Evolutionary conservation across 2,888 invertebrate species (phyloP).

Genomic region (Malachius bipustulatus): DNA sequence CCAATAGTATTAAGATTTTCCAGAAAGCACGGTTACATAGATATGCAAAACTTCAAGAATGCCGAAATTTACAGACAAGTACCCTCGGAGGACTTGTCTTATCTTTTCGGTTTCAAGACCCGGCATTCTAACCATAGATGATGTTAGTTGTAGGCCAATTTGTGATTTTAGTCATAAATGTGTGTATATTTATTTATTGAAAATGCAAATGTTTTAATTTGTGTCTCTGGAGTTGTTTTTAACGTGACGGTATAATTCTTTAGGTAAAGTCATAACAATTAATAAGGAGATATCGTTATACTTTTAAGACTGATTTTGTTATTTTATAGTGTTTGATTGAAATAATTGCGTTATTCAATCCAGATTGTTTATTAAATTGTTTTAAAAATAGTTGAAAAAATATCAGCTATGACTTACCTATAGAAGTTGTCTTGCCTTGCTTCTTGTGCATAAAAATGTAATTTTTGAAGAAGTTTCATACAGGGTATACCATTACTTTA

Average conservation of each 20-base stretch:
- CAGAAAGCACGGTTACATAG: slow-evolving; percentile 23
- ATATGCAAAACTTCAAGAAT: slow-evolving; percentile 22
- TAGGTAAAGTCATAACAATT: too few species aligned
- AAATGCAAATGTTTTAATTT: slow-evolving; percentile 2
- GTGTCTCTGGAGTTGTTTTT: neutral
- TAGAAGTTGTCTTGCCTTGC: too few species aligned
- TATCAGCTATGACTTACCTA: too few species aligned
- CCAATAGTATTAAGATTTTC: slow-evolving; percentile 31
- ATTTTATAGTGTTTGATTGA: too few species aligned
- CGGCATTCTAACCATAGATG: slow-evolving; percentile 15
- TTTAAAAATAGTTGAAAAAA: too few species aligned
- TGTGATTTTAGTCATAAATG: neutral
- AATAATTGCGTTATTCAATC: too few species aligned
- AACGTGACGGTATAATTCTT: neutral
- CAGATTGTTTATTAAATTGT: too few species aligned
- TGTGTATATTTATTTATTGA: slow-evolving; percentile 7
- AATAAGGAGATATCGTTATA: too few species aligned
- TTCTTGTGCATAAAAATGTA: too few species aligned
- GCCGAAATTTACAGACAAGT: slow-evolving; percentile 28
- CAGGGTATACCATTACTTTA: too few species aligned
- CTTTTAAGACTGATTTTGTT: too few species aligned
- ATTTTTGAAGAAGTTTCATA: too few species aligned
- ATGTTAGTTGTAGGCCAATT: neutral
- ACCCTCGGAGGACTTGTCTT: slow-evolving; percentile 28
- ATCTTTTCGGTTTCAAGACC: slow-evolving; percentile 28